Conservation (phyloP, 2,797 vertebrate species). For the Sebastes minor region DNA sequence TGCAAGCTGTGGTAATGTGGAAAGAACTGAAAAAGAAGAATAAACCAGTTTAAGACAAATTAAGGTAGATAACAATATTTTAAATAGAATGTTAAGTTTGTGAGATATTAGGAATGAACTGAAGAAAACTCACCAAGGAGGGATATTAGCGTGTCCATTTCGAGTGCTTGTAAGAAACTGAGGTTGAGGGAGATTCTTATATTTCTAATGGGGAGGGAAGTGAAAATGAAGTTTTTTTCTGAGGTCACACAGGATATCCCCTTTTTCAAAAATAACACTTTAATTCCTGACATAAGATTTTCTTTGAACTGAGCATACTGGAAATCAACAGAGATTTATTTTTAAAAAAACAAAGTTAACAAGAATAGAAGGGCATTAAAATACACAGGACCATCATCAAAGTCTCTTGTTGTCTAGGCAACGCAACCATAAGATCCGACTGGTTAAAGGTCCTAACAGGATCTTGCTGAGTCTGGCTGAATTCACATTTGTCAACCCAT, state of each 20-base stretch:
- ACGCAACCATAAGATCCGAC: too few relatives aligned
- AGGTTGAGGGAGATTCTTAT: background rate
- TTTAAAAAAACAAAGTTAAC: background rate
- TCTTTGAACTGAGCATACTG: background rate
- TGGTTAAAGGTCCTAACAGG: too few relatives aligned
- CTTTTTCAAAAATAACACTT: background rate
- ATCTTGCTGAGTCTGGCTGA: too few relatives aligned
- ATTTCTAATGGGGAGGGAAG: slow-evolving; percentile 50
- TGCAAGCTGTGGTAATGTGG: slow-evolving; percentile 29
- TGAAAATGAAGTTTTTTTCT: slow-evolving; percentile 14
- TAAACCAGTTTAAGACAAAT: background rate
- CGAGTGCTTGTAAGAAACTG: background rate
- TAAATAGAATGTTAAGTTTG: background rate
- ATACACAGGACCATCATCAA: background rate
- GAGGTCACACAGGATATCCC: slow-evolving; percentile 9
- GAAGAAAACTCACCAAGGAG: slow-evolving; percentile 69
- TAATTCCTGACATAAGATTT: background rate
- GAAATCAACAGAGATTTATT: background rate
- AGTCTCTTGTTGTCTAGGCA: background rate
- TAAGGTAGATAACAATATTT: background rate
- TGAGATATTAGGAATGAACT: background rate
- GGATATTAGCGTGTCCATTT: slow-evolving; percentile 54
- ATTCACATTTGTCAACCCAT: too few relatives aligned
- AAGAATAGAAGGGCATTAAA: background rate
- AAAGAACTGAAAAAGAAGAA: slow-evolving; percentile 65